These are phyloP conservation scores for Rotaria socialis DNA, from an alignment of 2,888 invertebrate genomes.

Conservation along the genomic window DNA sequence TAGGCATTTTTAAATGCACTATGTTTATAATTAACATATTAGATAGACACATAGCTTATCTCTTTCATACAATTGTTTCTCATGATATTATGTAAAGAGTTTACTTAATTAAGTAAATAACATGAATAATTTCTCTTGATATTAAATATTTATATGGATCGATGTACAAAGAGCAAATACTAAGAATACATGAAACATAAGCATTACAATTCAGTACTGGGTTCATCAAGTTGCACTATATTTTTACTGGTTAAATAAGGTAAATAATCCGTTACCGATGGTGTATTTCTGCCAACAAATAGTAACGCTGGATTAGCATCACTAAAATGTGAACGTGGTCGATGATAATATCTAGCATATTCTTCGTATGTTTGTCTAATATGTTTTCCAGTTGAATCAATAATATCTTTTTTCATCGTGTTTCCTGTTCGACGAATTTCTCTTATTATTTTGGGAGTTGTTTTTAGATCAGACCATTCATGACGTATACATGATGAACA, in stretches of 20 bases:
- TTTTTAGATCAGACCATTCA: conserved; percentile 3
- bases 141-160: no score
- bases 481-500: not conserved
- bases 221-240: not conserved
- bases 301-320: conserved; percentile 25
- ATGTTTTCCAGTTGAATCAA: not conserved
- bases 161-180: no score
- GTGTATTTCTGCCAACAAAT: not conserved
- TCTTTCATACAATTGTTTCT: no score
- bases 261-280: not conserved
- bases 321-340: conserved; percentile 1
- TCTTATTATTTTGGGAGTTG: not conserved
- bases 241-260: not conserved
- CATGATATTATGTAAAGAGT: no score
- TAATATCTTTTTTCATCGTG: not conserved
- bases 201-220: not conserved
- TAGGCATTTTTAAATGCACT: no score
- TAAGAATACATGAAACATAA: no score
- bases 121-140: no score
- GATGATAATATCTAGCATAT: conserved; percentile 5
- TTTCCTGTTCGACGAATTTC: conserved; percentile 1
- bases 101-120: no score
- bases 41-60: no score
- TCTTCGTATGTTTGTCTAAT: conserved; percentile 29
- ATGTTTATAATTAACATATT: no score